Evolutionary conservation across 1,140 invertebrate genomes (phyloP).

Genomic region (Hyphantria cunea): DNA sequence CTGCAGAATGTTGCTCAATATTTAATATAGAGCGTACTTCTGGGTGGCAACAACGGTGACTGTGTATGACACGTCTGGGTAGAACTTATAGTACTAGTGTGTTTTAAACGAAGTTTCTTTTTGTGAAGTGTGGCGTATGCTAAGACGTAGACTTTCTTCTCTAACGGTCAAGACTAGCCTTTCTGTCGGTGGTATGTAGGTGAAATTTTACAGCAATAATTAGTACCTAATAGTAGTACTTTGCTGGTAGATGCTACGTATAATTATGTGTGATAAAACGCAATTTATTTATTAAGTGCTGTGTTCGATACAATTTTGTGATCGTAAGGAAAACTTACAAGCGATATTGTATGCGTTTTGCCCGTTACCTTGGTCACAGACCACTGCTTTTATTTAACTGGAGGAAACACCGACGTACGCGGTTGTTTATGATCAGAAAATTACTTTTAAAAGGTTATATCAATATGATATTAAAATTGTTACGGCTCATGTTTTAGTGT

Average conservation of each 20-base stretch:
- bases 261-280: conserved; percentile 73
- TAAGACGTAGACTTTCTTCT: conserved; percentile 39
- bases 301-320: conserved; percentile 46
- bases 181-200: conserved; percentile 76
- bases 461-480: conserved; percentile 79
- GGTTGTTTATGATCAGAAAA: conserved; percentile 52
- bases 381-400: conserved; percentile 4
- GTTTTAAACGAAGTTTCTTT: conserved; percentile 28
- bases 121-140: background rate
- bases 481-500: conserved; percentile 66
- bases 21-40: conserved; percentile 14
- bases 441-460: conserved; percentile 67
- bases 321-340: conserved; percentile 31
- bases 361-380: conserved; percentile 10
- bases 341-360: conserved; percentile 8
- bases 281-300: conserved; percentile 63
- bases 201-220: conserved; percentile 79
- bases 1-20: conserved; percentile 7
- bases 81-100: background rate
- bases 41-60: background rate
- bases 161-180: conserved; percentile 62
- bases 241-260: conserved; percentile 75
- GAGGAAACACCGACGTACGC: background rate
- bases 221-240: conserved; percentile 73
- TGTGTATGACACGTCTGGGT: conserved; percentile 15